These are phyloP conservation scores for Sarcophaga bullata DNA, from an alignment of 1,140 invertebrate genomes.

Conservation along the genomic window DNA sequence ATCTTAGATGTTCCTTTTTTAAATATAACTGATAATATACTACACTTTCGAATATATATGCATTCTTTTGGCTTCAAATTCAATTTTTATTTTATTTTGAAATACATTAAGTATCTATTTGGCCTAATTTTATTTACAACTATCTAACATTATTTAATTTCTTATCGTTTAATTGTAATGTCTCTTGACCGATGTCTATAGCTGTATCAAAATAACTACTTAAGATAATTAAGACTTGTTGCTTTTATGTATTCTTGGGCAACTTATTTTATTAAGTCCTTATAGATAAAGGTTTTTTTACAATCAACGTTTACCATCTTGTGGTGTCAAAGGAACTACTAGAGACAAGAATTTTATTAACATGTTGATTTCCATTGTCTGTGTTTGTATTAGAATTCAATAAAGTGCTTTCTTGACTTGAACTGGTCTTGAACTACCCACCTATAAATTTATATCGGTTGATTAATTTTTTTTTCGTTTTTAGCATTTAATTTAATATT, in stretches of 20 bases:
- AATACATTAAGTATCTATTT: not conserved
- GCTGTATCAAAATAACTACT: not conserved
- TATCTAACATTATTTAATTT: not conserved
- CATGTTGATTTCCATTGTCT: too few relatives aligned
- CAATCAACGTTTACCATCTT: too few relatives aligned
- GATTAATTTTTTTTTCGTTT: too few relatives aligned
- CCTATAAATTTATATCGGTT: too few relatives aligned
- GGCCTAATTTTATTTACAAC: not conserved
- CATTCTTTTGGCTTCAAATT: not conserved
- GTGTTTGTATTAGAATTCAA: too few relatives aligned
- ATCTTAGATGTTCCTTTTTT: not conserved
- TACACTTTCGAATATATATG: not conserved
- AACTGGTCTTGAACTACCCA: too few relatives aligned
- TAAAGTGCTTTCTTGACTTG: too few relatives aligned
- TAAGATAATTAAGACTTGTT: not conserved
- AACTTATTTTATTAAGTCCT: not conserved
- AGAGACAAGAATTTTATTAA: too few relatives aligned
- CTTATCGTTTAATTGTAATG: not conserved
- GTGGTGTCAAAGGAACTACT: too few relatives aligned
- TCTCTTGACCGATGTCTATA: slow-evolving; percentile 8
- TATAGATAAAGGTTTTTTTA: not conserved
- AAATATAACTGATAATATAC: not conserved
- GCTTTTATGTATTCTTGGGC: not conserved
- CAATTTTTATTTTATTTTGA: too few relatives aligned
- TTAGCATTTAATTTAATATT: too few relatives aligned